A percentile compares a stretch with the other conserved stretches of the same genome.
Evolutionary conservation across 2,888 invertebrate genomes (phyloP).

Genomic region (Bruchidius siliquastri): DNA sequence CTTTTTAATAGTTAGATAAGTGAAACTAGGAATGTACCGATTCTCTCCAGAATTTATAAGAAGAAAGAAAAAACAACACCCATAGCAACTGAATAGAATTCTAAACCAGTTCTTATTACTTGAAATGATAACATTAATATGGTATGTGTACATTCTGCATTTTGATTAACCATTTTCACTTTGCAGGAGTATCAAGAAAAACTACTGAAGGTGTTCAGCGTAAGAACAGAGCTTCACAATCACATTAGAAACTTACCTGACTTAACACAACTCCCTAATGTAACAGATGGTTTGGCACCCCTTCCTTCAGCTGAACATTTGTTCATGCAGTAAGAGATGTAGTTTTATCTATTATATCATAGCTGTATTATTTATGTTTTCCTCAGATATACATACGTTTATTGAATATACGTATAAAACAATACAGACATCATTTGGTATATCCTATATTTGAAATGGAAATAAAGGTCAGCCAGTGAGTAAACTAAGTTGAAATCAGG

Average conservation of each 20-base stretch:
- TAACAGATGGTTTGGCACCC: conserved; percentile 88
- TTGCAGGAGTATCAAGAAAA: conserved; percentile 89
- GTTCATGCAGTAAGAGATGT: conserved; percentile 57
- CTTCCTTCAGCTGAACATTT: conserved; percentile 93
- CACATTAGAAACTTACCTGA: conserved; percentile 93
- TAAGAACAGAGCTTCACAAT: conserved; percentile 84
- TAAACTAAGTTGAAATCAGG: too few relatives aligned
- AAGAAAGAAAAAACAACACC: too few relatives aligned
- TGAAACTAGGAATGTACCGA: too few relatives aligned
- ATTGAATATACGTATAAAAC: too few relatives aligned
- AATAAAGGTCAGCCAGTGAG: too few relatives aligned
- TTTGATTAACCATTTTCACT: conserved; percentile 8
- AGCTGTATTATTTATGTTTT: background rate
- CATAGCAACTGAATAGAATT: too few relatives aligned
- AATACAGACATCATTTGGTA: too few relatives aligned
- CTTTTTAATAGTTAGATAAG: too few relatives aligned
- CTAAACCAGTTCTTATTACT: too few relatives aligned
- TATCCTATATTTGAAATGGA: too few relatives aligned
- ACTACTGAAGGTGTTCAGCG: conserved; percentile 77
- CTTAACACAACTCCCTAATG: conserved; percentile 84
- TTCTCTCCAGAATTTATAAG: too few relatives aligned
- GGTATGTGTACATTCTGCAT: background rate
- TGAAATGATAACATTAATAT: too few relatives aligned
- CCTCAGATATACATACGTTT: background rate
- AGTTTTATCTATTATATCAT: background rate